phyloP scores from a whole-genome alignment of 2,888 invertebrate genomes.

The Nomada ferruginata region DNA sequence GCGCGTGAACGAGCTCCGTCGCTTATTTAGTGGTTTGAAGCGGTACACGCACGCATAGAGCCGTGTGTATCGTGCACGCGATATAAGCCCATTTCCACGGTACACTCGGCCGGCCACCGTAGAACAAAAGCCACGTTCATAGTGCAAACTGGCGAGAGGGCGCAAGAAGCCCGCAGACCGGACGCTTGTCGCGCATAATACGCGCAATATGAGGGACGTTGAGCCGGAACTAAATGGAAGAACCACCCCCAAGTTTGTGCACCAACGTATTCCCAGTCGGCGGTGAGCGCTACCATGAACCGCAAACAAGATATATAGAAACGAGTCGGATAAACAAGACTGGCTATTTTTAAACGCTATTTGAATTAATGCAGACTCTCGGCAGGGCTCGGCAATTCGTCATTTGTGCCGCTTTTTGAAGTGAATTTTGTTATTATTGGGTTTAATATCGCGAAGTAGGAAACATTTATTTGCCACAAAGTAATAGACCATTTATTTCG shows the following conservation, averaged over 20 bases:
- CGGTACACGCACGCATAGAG: constrained; percentile 34
- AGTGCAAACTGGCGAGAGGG: constrained; percentile 57
- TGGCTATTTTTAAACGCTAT: not conserved
- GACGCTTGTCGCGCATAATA: constrained; percentile 54
- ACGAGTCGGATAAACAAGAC: constrained; percentile 20
- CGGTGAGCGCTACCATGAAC: not conserved
- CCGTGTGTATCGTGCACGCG: constrained; percentile 34
- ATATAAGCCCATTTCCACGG: constrained; percentile 68
- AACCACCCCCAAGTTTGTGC: constrained; percentile 1
- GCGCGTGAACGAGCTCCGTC: constrained; percentile 46
- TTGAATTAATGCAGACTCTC: too few species aligned
- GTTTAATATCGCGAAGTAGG: too few species aligned
- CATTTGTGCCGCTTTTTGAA: too few species aligned
- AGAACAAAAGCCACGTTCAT: constrained; percentile 67
- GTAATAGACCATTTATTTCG: too few species aligned
- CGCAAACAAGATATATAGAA: constrained; percentile 22
- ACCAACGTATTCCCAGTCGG: not conserved
- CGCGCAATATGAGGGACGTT: constrained; percentile 56
- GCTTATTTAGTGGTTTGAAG: constrained; percentile 60
- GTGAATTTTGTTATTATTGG: too few species aligned
- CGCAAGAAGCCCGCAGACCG: constrained; percentile 55
- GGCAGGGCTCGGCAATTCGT: too few species aligned
- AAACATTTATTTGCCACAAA: too few species aligned
- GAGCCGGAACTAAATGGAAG: constrained; percentile 35
- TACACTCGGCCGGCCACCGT: constrained; percentile 57